Evolutionary conservation across 2,888 invertebrate species (phyloP), one percentile per base, ranked within the genome.

Genomic region (Drosophila emarginata): DNA sequence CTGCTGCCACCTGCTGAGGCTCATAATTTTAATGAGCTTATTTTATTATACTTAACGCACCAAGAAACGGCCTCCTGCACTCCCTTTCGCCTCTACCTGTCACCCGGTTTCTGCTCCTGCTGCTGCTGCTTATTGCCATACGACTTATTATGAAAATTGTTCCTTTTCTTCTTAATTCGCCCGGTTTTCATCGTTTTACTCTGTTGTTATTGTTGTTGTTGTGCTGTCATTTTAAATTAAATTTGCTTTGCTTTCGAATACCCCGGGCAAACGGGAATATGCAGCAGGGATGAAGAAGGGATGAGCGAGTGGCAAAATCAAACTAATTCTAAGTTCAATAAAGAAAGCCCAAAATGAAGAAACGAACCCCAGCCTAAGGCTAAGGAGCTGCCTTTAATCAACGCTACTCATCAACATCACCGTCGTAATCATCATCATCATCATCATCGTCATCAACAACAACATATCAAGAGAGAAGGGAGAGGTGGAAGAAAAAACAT

Each of bases 291-390:
- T 45, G 53, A 39, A 4, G 14, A 23, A 15, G 50, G 14, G 58
- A 6, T 32, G 28, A 57, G 40, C 32, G 32, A 32, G 64, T 64
- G 73, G 60, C 56, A 67, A 82, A 83, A 87, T 82, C 76, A 85
- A 84, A 85, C 85, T 85, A 87, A 84, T 87, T 84, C 84, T 76
- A 84, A 84, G 84, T 87, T 84, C 84, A 85, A 84, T 80, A 82
- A 79, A 78, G 77, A 18, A 45, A 77, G 71, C 66, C 69, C 60
- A 50, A 65, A 76, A 78, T 58, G 68, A 67, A 58, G 67, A 18
- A 40, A 26, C 26, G 18, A 45, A 62, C 65, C 50, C 58, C 52
- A 18, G 52, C 56, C 53, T 54, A 50, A 60, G 52, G 59, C 52
- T 59, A 45, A 64, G 52, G 63, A 52, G 56, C 50, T 59, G 51